These are phyloP conservation scores for Bhutanitis thaidina DNA, from an alignment of 2,888 invertebrate species.

Conservation along the genomic window DNA sequence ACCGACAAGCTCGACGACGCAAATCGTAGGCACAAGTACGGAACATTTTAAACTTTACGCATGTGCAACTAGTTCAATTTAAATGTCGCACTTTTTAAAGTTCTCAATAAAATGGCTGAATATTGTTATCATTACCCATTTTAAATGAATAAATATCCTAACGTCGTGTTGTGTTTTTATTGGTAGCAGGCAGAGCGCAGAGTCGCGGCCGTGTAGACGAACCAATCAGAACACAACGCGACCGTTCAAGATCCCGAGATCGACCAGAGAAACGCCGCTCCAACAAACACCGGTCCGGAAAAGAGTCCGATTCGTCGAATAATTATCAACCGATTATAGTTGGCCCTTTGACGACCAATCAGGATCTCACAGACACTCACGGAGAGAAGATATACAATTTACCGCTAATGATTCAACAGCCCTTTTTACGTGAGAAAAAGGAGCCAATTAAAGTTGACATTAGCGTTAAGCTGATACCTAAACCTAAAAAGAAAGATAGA, in stretches of 20 bases:
- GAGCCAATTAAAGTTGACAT: conserved; percentile 89
- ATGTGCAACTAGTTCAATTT: conserved; percentile 40
- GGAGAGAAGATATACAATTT: conserved; percentile 70
- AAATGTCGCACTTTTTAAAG: conserved; percentile 12
- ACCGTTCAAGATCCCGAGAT: conserved; percentile 65
- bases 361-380: conserved; percentile 65
- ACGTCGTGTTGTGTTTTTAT: conserved; percentile 80
- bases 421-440: conserved; percentile 82
- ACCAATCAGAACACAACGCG: conserved; percentile 80
- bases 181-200: conserved; percentile 79
- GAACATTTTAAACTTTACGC: conserved; percentile 56
- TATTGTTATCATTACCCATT: conserved; percentile 67
- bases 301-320: conserved; percentile 81
- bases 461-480: conserved; percentile 86
- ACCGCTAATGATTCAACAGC: conserved; percentile 78
- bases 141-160: conserved; percentile 47
- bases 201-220: conserved; percentile 76
- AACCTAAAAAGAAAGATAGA: conserved; percentile 69
- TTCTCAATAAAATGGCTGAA: conserved; percentile 25
- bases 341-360: conserved; percentile 74
- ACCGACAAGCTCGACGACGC: conserved; percentile 94
- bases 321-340: conserved; percentile 64
- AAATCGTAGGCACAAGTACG: conserved; percentile 93
- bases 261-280: conserved; percentile 49
- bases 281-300: conserved; percentile 72